Base-by-base conservation (phyloP, 2,888 invertebrate species). In the Drosophila paramelanica region DNA sequence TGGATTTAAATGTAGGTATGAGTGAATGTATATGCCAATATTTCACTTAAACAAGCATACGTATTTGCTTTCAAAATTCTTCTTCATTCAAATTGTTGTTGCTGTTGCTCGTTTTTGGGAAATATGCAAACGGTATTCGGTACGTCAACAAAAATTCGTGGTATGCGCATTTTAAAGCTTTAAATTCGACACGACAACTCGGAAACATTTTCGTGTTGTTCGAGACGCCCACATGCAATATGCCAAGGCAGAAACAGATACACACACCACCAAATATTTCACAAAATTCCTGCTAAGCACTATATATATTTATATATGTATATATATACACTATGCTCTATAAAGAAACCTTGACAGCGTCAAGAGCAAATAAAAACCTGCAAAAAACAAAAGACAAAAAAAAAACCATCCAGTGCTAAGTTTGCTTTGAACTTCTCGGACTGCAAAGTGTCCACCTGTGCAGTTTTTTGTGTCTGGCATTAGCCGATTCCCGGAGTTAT, bases 141-240 rank as follows among this genome's bases (percentile, higher is more conserved):
- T 89, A 89, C 88, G 90, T 90, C 90, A 89, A 90, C 89, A 89
- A 90, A 77, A 84, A 90, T 88, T 82, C 79, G 66, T 79, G 88
- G 88, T 87, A 90, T 89, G 85, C 88, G 81, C 69, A 74, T 86
- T 77, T 79, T 80, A 85, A 79, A 81, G 88, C 86, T 85, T 89
- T 88, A 88, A 89, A 84, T 73, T 77, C 58, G 79, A 81, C 73
- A 81, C 85, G 79, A 90, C 85, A 90, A 89, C 86, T 87, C 89
- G 90, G 90, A 89, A 89, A 89, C 73, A 87, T 84, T 87, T 79
- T 77, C 62, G 66, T 83, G 71, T 79, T 70, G 71, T 68, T 78
- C 61, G 61, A 57, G 69, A 75, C 90, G 85, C 83, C 88, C 89
- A 83, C 89, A 78, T 71, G 74, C 65, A 69, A 69, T 41, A 74